Base-by-base conservation (phyloP, 2,797 vertebrate genomes). In the Myotis pilosus region DNA sequence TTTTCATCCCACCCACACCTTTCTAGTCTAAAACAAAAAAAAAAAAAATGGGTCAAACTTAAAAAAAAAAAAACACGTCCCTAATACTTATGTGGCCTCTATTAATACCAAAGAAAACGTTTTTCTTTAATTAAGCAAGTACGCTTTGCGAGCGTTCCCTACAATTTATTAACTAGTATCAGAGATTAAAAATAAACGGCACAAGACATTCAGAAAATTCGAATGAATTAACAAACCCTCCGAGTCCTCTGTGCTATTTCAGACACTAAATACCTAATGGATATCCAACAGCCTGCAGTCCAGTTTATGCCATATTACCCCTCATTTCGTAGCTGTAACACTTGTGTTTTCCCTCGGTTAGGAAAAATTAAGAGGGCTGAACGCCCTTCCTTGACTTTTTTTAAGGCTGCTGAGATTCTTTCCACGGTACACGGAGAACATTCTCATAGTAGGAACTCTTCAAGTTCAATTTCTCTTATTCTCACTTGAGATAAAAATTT, bases 61-160 rank as follows among this genome's bases (percentile, higher is more conserved):
- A 80, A 87, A 79, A 49, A 84, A 96, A 44, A 83, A 83, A 79
- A 49, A 87, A 96, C 10, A 44, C 10, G 9, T 19, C 20, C 17
- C 15, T 15, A 2, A 51, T 55, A 88, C 3, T 72, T 84, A 62
- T 44, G 3, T 36, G 25, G 30, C 20, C 41, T 92, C 60, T 92
- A 87, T 80, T 49, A 91, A 85, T 11, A 86, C 3, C 91, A 83
- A n/a, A 64, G 13, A 64, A 94, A 72, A 80, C 28, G 5, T 76
- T 94, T 92, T 36, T 74, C 44, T 44, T 44, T 44, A 72, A 88
- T 38, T 94, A 91, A 82, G 25, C 68, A 82, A 83, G 22, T 30
- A 78, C 28, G 53, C 2, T 36, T n/a, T 41, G 17, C 83, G 15
- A 44, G 20, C 28, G 75, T 83, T 95, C 49, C 33, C 78, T 94